Conservation (phyloP, 2,113 vertebrate species). For the Enhydra lutris region DNA sequence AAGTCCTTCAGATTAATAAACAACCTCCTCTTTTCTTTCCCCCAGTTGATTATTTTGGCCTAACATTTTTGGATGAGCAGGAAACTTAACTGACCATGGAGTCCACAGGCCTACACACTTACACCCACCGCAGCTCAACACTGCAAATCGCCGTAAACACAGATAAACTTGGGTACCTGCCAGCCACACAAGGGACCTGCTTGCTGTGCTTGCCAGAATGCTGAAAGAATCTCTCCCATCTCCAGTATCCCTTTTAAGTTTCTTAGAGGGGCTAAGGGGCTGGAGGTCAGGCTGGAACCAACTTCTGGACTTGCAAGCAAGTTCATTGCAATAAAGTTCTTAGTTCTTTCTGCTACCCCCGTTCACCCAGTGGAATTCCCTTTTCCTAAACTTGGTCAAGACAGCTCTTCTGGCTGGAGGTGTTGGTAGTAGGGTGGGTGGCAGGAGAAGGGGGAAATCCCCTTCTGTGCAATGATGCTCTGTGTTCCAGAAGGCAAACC, state of each 20-base stretch:
- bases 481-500: slow-evolving; percentile 37
- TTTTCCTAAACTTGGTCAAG: slow-evolving; percentile 29
- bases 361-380: not conserved
- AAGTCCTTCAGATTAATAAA: not conserved
- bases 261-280: not conserved
- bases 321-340: not conserved
- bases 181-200: not conserved
- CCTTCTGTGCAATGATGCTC: not conserved
- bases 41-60: not conserved
- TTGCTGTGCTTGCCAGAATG: not conserved
- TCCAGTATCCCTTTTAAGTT: not conserved
- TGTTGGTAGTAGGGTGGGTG: not conserved
- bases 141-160: slow-evolving; percentile 28
- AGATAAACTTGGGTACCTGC: not conserved
- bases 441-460: slow-evolving; percentile 14
- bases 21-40: not conserved
- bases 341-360: not conserved
- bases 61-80: slow-evolving; percentile 7
- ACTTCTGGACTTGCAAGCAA: not conserved
- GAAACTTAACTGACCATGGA: not conserved
- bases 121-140: not conserved
- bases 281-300: not conserved
- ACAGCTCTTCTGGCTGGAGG: not conserved
- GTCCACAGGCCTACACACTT: not conserved
- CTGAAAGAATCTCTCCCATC: not conserved